Conservation (phyloP, 2,888 invertebrate genomes). For the Antitype chi region DNA sequence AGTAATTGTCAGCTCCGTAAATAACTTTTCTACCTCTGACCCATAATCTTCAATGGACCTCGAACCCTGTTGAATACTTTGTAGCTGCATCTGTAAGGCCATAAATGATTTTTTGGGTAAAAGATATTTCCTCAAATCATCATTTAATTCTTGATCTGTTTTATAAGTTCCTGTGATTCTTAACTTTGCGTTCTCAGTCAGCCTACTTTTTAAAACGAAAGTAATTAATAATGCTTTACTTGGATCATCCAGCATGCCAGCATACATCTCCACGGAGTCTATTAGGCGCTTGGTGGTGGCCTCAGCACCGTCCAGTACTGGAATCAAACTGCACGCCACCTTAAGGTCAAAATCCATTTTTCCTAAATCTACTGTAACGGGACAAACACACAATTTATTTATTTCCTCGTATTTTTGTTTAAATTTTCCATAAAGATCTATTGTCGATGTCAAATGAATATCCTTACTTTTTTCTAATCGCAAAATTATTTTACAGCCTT, state of each 20-base stretch:
- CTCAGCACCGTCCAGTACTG: conserved; percentile 20
- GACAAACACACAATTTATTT: not conserved
- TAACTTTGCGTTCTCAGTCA: conserved; percentile 1
- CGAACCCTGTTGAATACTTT: conserved; percentile 5
- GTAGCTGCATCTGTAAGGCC: not conserved
- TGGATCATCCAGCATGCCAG: conserved; percentile 4
- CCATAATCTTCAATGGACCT: not conserved
- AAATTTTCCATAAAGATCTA: no score
- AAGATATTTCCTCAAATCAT: conserved; percentile 2
- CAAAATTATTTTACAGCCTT: no score
- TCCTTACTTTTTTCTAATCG: no score
- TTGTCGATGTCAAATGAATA: no score
- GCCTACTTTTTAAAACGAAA: conserved; percentile 1
- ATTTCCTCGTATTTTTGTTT: no score
- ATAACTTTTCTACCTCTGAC: no score
- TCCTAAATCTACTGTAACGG: not conserved
- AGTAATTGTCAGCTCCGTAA: no score
- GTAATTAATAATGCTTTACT: conserved; percentile 3
- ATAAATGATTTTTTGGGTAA: conserved; percentile 7
- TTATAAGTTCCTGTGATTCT: not conserved
- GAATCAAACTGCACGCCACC: conserved; percentile 24
- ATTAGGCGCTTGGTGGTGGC: conserved; percentile 10
- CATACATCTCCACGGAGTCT: conserved; percentile 4
- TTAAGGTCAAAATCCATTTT: conserved; percentile 16
- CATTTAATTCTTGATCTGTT: conserved; percentile 2